A percentile compares a stretch with the other conserved stretches of the same genome.
Conservation (phyloP, 2,797 vertebrate species). For the Furcifer pardalis region DNA sequence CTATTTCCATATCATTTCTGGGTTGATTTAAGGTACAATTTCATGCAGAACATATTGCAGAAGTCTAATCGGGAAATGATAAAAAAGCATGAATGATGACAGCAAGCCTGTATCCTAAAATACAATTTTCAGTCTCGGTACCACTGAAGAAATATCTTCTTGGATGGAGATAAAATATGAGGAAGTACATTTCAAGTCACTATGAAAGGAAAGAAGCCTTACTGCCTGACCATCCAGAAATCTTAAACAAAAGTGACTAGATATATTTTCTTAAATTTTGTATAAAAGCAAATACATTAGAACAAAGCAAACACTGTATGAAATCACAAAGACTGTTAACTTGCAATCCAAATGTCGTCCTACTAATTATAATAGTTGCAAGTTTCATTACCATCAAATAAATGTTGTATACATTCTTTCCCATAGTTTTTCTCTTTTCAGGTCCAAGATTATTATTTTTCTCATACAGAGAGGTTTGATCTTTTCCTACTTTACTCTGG, state of each 20-base stretch:
- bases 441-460: neutral
- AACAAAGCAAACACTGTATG: neutral
- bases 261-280: neutral
- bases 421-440: neutral
- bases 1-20: conserved; percentile 53
- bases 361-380: neutral
- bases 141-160: conserved; percentile 15
- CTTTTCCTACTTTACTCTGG: neutral
- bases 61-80: conserved; percentile 51
- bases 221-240: neutral
- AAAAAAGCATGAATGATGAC: conserved; percentile 43
- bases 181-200: neutral
- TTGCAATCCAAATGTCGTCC: neutral
- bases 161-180: conserved; percentile 7
- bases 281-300: neutral
- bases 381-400: neutral
- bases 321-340: neutral
- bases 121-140: neutral
- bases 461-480: neutral
- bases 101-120: conserved; percentile 33
- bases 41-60: conserved; percentile 47
- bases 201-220: neutral
- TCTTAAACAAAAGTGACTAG: neutral
- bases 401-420: neutral
- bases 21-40: conserved; percentile 44